A percentile compares a stretch with the other conserved stretches of the same genome.
Conservation (phyloP, 2,797 vertebrate species). For the Vultur gryphus region DNA sequence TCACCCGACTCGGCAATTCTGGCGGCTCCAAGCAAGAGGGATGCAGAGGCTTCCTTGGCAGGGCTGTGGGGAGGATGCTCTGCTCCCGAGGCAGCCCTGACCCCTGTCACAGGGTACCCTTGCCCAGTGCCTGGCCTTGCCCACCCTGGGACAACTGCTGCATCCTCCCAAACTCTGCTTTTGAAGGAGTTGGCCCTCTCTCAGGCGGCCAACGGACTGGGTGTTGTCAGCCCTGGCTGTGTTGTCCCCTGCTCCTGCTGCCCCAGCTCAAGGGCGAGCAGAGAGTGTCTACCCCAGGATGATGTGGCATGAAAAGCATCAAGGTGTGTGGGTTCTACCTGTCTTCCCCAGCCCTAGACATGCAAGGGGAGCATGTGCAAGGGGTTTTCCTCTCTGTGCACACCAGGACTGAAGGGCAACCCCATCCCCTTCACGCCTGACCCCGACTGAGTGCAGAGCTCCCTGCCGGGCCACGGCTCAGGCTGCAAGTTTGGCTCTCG, state of each 20-base stretch:
- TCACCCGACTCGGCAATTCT: neutral
- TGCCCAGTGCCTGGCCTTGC: neutral
- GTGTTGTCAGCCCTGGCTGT: fast-evolving
- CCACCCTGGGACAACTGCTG: neutral
- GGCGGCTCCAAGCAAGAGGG: neutral
- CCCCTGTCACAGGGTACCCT: fast-evolving
- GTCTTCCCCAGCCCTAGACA: neutral
- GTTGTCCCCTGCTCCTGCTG: neutral
- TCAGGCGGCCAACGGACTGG: neutral
- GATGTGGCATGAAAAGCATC: fast-evolving
- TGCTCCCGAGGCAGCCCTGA: neutral
- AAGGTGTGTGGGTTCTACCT: neutral
- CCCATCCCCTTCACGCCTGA: neutral
- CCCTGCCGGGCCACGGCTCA: fast-evolving
- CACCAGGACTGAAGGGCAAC: neutral
- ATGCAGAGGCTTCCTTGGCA: neutral
- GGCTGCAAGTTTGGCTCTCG: neutral
- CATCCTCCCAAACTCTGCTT: neutral
- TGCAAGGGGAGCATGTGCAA: fast-evolving
- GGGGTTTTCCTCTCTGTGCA: neutral
- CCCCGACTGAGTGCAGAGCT: neutral
- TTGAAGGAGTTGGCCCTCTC: neutral
- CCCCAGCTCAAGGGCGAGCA: fast-evolving
- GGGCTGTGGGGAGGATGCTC: neutral
- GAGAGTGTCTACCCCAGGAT: neutral